Evolutionary conservation across 2,888 invertebrate genomes (phyloP).

Genomic region (Linnaemya vulpina): DNA sequence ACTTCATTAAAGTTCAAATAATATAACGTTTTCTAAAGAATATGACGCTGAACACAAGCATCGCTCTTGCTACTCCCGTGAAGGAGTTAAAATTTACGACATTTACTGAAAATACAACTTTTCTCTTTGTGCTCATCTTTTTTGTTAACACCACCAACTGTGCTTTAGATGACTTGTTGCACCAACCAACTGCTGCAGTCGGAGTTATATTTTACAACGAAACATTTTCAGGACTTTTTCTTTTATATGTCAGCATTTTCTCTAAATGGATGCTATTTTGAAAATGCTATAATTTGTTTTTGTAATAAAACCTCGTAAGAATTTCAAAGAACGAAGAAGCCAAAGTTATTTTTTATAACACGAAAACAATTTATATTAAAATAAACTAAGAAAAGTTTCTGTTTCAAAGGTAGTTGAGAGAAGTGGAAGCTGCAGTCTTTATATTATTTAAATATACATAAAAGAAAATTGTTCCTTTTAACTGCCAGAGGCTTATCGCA

Average conservation of each 20-base stretch:
- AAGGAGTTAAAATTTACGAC: background rate
- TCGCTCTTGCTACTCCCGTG: background rate
- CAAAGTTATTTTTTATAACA: background rate
- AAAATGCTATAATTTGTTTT: background rate
- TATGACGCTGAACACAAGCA: background rate
- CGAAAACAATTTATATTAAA: background rate
- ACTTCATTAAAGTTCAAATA: background rate
- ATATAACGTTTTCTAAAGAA: background rate
- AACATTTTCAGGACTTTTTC: slow-evolving; percentile 37
- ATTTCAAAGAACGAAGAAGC: background rate
- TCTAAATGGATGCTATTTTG: background rate
- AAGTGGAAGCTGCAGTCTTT: background rate
- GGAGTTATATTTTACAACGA: background rate
- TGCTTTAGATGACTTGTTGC: slow-evolving; percentile 28
- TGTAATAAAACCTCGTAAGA: background rate
- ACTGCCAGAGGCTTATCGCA: background rate
- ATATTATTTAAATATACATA: background rate
- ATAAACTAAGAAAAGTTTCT: background rate
- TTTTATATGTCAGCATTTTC: background rate
- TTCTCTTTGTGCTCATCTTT: background rate
- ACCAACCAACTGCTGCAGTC: slow-evolving; percentile 2
- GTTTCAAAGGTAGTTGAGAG: background rate
- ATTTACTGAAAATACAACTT: slow-evolving; percentile 14
- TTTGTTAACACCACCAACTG: slow-evolving; percentile 10
- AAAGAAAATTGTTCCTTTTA: background rate